Percentiles rank a stretch among this genome's conserved stretches.
These are phyloP conservation scores for Trichonephila inaurata DNA, from an alignment of 1,140 invertebrate genomes.

Conservation along the genomic window DNA sequence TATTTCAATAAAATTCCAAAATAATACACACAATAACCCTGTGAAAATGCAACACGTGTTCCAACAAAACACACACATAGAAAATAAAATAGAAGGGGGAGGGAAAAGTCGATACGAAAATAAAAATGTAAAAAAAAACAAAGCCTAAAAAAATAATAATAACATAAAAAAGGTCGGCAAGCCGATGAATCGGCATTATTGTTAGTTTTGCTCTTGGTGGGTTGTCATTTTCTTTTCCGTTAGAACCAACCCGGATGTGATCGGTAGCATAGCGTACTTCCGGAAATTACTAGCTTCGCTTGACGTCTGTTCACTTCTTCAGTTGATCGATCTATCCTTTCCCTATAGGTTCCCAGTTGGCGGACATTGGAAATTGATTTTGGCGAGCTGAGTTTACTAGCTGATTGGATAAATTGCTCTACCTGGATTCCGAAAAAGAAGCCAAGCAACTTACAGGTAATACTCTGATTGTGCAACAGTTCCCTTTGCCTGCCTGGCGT, in stretches of 20 bases:
- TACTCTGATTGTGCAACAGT: conserved; percentile 24
- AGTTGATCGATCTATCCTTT: conserved; percentile 44
- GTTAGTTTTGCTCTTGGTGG: conserved; percentile 67
- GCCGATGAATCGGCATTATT: conserved; percentile 72
- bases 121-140: not conserved
- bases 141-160: conserved; percentile 8
- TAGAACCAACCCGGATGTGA: conserved; percentile 48
- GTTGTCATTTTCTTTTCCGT: conserved; percentile 66
- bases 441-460: conserved; percentile 33
- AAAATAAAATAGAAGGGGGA: not conserved
- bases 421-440: conserved; percentile 33
- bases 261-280: conserved; percentile 72
- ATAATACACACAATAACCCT: not conserved
- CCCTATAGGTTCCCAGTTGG: conserved; percentile 42
- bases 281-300: conserved; percentile 62
- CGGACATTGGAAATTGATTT: conserved; percentile 65
- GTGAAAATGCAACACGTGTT: conserved; percentile 66
- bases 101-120: not conserved
- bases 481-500: not conserved
- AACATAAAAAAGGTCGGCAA: conserved; percentile 33
- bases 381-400: conserved; percentile 47
- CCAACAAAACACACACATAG: not conserved
- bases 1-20: not conserved
- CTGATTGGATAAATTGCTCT: conserved; percentile 41
- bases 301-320: conserved; percentile 46